Base-by-base conservation (phyloP, 1,140 invertebrate species). In the Drosophila nannoptera region DNA sequence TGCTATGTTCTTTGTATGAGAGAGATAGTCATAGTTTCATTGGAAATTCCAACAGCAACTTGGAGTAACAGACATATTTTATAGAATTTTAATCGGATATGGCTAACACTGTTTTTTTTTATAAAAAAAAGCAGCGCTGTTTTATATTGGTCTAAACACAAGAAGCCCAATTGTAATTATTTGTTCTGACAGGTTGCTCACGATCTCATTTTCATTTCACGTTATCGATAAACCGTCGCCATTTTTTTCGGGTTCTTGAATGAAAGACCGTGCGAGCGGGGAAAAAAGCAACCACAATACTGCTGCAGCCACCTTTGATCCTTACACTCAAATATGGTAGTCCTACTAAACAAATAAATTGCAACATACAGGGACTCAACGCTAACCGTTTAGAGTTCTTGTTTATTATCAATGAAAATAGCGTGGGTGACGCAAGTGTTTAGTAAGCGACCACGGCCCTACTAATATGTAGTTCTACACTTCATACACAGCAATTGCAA, bases 211-310 rank as follows among this genome's bases (percentile, higher is more conserved):
- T 61, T 60, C 35, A 40, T 66, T 45, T 53, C 53, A 71, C 74
- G 81, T 84, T 84, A 84, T 84, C 81, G 81, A 84, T 84, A 86
- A 74, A 76, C 73, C 68, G 80, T 86, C 81, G 81, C 81, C 81
- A 84, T 84, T 84, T 81, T 84, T 84, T 83, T 83, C 59, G 62
- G 69, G 50, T 62, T 73, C 56, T 76, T 84, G 69, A 73, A 76
- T 76, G 62, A 69, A 68, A 68, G 54, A 60, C 67, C 71, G 77
- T 59, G 54, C 48, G 45, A 59, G 43, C 75, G 68, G 80, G 77
- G 16, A 4, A 46, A 80, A 86, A 75, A 67, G 81, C 80, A 84
- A 84, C 81, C 77, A 86, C 81, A 86, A 84, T 77, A 86, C 81
- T 84, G 69, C 60, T 69, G 46, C 62, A 50, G 49, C 59, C 54